phyloP scores from a whole-genome alignment of 2,797 vertebrate species.

The Pipistrellus pipistrellus region DNA sequence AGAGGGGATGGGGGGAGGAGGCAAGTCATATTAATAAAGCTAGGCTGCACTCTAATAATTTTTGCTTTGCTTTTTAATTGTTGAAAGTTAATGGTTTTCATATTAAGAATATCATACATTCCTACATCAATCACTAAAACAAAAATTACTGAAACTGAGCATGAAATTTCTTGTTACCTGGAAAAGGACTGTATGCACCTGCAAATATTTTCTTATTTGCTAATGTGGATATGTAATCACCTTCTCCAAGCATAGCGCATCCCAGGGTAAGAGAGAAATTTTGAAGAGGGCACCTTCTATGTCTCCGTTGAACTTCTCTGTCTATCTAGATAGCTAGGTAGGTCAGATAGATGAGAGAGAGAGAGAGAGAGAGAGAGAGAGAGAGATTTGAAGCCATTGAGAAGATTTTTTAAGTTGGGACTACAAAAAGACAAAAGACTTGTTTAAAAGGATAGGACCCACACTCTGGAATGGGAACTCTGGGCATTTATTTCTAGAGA shows the following conservation, averaged over 20 bases:
- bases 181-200: not conserved
- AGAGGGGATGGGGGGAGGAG: not conserved
- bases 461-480: not conserved
- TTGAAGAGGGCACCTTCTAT: not conserved
- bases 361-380: not conserved
- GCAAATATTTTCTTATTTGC: not conserved
- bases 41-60: not conserved
- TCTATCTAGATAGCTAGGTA: no score
- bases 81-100: conserved; percentile 54
- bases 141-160: conserved; percentile 53
- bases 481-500: not conserved
- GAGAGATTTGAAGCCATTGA: not conserved
- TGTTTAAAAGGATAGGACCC: not conserved
- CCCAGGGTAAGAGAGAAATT: not conserved
- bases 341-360: not conserved
- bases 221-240: not conserved
- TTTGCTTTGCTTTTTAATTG: not conserved
- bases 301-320: not conserved
- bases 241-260: not conserved
- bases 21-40: not conserved
- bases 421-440: not conserved
- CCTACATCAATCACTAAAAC: not conserved
- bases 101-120: conserved; percentile 44
- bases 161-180: conserved; percentile 54
- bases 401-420: not conserved